Percentiles rank a stretch among this genome's conserved stretches.
Evolutionary conservation across 1,140 invertebrate species (phyloP).

Genomic region (Calephelis virginiensis): DNA sequence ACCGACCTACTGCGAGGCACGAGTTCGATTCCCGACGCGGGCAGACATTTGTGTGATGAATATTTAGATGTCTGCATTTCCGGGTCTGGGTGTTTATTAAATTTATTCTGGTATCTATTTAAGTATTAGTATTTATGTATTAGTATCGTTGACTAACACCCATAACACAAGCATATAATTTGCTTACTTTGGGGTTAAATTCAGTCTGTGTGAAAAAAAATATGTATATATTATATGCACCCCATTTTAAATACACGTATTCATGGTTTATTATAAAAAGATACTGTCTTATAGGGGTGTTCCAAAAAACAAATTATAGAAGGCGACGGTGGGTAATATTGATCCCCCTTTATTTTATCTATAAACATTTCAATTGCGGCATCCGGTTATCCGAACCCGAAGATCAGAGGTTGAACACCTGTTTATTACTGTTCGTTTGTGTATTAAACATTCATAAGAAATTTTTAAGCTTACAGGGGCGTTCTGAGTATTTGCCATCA

Average conservation of each 20-base stretch:
- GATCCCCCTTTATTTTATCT: constrained; percentile 61
- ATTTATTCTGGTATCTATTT: too few species aligned
- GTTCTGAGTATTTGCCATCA: not conserved
- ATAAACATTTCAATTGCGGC: constrained; percentile 62
- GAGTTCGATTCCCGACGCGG: too few species aligned
- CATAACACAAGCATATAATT: too few species aligned
- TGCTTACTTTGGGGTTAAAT: too few species aligned
- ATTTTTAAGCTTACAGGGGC: not conserved
- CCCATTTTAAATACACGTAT: not conserved
- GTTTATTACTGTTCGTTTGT: constrained; percentile 10
- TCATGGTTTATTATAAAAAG: not conserved
- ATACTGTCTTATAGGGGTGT: not conserved
- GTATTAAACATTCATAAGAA: constrained; percentile 12
- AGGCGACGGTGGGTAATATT: constrained; percentile 26
- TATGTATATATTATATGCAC: not conserved
- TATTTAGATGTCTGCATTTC: too few species aligned
- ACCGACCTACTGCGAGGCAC: too few species aligned
- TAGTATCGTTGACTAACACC: too few species aligned
- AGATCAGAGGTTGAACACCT: constrained; percentile 19
- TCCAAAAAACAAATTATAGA: constrained; percentile 9
- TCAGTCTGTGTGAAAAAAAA: too few species aligned
- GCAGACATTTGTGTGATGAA: too few species aligned
- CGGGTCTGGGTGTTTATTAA: too few species aligned
- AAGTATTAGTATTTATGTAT: too few species aligned
- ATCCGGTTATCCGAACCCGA: constrained; percentile 8